Evolutionary conservation across 2,797 vertebrate species (phyloP), one percentile per base, ranked within the genome.

Genomic region (Passerculus sandwichensis): DNA sequence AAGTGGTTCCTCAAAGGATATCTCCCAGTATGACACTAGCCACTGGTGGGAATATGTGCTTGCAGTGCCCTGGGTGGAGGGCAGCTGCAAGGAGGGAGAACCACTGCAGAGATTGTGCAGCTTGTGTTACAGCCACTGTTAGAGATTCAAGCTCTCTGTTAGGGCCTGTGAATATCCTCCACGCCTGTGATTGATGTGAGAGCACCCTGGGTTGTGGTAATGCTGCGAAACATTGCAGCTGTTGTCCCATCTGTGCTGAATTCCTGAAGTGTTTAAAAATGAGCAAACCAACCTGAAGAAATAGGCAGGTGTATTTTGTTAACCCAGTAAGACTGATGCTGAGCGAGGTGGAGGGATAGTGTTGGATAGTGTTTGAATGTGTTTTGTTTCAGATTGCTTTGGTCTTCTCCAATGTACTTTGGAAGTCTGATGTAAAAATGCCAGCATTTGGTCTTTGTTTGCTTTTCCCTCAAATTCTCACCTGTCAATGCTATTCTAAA

Each of bases 401-500:
- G 48, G 15, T 69, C 27, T 10, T 61, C 32, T 65, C 59, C 29
- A 66, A 6, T 6, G 1, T 54, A 30, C 47, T 89, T 90, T n/a
- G 54, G 34, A 81, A 88, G 29, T 48, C 20, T 73, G 8, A 48
- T 71, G 36, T 82, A 45, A 82, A 79, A 89, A 40, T 44, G 20
- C 9, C 72, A 60, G 13, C 25, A 44, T 82, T 83, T 88, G 45
- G 11, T 65, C 15, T 80, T 66, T 69, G 10, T 47, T 82, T 86
- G n/a, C 67, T 92, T 88, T 75, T 67, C 21, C 32, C 36, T 36
- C 71, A 30, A 85, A 56, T 85, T 91, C 38, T 54, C 5, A 32
- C 56, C 36, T 84, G 27, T 65, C 54, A 81, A 0, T 0, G 0
- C 47, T 94, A 27, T 29, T 22, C 56, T 77, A 74, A 65, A 32